Evolutionary conservation across 30 jellyfish, hydroid and myxozoan genomes (phyloP), one percentile per base, ranked within the genome.

Genomic region (Phacellophora camtschatica): DNA sequence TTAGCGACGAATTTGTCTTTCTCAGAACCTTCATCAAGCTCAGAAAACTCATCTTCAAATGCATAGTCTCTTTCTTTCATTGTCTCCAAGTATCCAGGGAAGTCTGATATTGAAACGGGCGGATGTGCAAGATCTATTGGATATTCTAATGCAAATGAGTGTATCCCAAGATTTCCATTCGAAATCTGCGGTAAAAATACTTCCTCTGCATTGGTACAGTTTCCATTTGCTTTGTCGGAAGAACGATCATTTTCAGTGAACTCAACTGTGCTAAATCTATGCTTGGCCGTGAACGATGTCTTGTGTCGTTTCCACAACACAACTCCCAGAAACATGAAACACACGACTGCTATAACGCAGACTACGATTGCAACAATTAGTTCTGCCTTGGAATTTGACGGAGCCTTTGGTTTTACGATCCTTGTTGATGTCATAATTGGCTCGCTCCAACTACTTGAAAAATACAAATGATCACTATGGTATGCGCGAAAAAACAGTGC

Each of bases 371-470:
- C 80, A 11, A 58, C 49, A 24, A 71, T 45, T 19, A 83, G 19
- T 3, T 87, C 95, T 4, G 45, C 78, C 9, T 66, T 16, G 1
- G 79, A 8, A 7, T 63, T 82, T 23, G 8, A 27, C 16, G 74
- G 74, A 0, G 63, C 36, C 15, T 37, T 41, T 8, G 56, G 48
- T 20, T 4, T 31, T 2, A 71, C n/a, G 34, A 77, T 62, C 13
- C 35, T 5, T 13, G 45, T 25, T 31, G 45, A 24, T 6, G 95
- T 83, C 15, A 33, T 1, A 0, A 69, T 39, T 6, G 95, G 82
- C 12, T n/a, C 65, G 33, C 87, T 71, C 95, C 95, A 83, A 22
- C 27, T 53, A 28, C 86, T 83, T 4, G 95, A 83, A 66, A 67
- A 83, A 34, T 68, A 67, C 18, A 70, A 74, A 2, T 10, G 24